Percentiles rank a stretch among this genome's conserved stretches.
These are phyloP conservation scores for Oxyteleia sp. DNA, from an alignment of 2,888 invertebrate species.

Conservation along the genomic window DNA sequence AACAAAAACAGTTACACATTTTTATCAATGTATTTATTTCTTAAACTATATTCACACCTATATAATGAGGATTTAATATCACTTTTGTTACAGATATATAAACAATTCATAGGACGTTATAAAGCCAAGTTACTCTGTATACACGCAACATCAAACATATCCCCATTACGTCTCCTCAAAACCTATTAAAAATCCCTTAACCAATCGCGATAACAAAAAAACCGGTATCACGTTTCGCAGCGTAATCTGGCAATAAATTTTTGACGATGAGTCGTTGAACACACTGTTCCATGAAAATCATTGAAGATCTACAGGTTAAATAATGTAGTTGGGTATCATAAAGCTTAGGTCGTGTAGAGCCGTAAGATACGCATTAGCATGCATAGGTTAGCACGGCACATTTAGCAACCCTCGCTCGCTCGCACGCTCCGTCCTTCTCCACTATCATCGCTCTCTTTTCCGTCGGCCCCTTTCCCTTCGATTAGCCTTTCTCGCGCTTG, in stretches of 20 bases:
- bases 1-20: no score
- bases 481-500: conserved; percentile 53
- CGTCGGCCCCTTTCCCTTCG: no score
- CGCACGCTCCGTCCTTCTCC: no score
- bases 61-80: no score
- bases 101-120: no score
- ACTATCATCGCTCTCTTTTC: no score
- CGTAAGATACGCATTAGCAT: conserved; percentile 84
- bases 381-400: conserved; percentile 83
- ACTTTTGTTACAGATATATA: no score
- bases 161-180: no score
- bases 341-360: conserved; percentile 79
- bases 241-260: conserved; percentile 36
- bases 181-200: conserved; percentile 4
- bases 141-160: no score
- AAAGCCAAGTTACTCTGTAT: no score
- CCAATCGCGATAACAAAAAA: neutral
- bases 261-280: conserved; percentile 42
- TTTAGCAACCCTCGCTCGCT: conserved; percentile 78
- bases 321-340: conserved; percentile 76
- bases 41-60: no score
- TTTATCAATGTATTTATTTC: no score
- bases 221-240: neutral
- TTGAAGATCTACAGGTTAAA: conserved; percentile 79
- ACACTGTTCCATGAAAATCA: conserved; percentile 43